Evolutionary conservation across 2,113 vertebrate genomes (phyloP), one percentile per base, ranked within the genome.

Genomic region (Ploceus nigricollis): DNA sequence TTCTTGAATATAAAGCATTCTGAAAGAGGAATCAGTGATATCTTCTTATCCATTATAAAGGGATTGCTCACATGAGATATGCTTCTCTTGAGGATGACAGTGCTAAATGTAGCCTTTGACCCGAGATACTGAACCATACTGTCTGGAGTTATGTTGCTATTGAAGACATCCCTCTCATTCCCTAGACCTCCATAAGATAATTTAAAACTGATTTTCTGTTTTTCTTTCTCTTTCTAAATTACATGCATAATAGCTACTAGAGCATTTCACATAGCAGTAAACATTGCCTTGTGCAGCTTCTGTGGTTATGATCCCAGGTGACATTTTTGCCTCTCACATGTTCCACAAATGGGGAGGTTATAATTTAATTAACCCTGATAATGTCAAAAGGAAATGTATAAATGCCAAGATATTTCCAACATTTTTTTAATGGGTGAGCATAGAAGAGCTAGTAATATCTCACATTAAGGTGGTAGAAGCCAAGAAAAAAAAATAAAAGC

Each of bases 341-440:
- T 93, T 96, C 57, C 79, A 76, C 3, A 14, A 93, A 94, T 77
- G 33, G 47, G 40, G 45, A 93, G 95, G 94, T 97, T 96, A 96
- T 94, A 44, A 76, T 80, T 96, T 95, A 96, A 97, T 97, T 96
- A 97, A 97, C 96, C 96, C 83, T 88, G 88, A 93, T 95, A 97
- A 96, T 93, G 86, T 97, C 97, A 97, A 93, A 96, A 95, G 81
- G 83, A 96, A 96, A 96, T 96, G 47, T 56, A 93, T 92, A 96
- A 97, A 97, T 96, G 81, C 93, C 94, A 97, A 90, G 78, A 44
- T 88, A 94, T 96, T 97, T 94, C 75, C 54, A 93, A 88, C 5
- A 3, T 68, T 57, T 48, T 19, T 47, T 54, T 72, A 53, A 68
- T 1, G 7, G 10, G 9, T 69, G 20, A 87, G 19, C 33, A 40